Percentiles rank a stretch among this genome's conserved stretches.
Evolutionary conservation across 2,797 vertebrate genomes (phyloP).

Genomic region (Paratrypauchen microcephalus): DNA sequence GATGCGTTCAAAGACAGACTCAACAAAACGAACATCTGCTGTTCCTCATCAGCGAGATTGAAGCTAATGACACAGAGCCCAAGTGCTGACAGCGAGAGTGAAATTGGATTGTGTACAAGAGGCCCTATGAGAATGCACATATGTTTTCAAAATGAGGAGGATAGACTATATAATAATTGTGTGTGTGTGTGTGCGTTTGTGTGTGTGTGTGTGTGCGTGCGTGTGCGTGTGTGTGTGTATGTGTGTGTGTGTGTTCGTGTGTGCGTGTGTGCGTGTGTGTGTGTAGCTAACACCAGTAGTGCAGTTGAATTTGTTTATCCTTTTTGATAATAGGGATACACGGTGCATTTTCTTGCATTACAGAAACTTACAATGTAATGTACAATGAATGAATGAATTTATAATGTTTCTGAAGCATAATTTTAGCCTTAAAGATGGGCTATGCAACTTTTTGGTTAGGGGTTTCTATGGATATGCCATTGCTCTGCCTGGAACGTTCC

Average conservation of each 20-base stretch:
- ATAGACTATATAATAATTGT: constrained; percentile 29
- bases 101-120: constrained; percentile 73
- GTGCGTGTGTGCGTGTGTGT: constrained; percentile 3
- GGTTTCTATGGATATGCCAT: too few relatives aligned
- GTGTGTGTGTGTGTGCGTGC: constrained; percentile 6
- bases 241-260: constrained; percentile 5
- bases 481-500: too few relatives aligned
- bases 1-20: constrained; percentile 55
- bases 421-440: too few relatives aligned
- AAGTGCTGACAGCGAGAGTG: constrained; percentile 74
- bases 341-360: neutral
- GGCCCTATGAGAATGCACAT: constrained; percentile 70
- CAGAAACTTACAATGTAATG: neutral
- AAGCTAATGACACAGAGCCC: constrained; percentile 76
- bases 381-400: too few relatives aligned
- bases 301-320: constrained; percentile 27
- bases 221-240: constrained; percentile 6
- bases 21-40: constrained; percentile 78
- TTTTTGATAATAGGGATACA: constrained; percentile 44
- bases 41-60: constrained; percentile 76
- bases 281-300: constrained; percentile 14
- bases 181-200: constrained; percentile 6
- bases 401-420: too few relatives aligned
- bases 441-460: too few relatives aligned
- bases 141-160: constrained; percentile 59